A percentile compares a stretch with the other conserved stretches of the same genome.
Conservation (phyloP, 1,140 invertebrate species). For the Zophobas morio region DNA sequence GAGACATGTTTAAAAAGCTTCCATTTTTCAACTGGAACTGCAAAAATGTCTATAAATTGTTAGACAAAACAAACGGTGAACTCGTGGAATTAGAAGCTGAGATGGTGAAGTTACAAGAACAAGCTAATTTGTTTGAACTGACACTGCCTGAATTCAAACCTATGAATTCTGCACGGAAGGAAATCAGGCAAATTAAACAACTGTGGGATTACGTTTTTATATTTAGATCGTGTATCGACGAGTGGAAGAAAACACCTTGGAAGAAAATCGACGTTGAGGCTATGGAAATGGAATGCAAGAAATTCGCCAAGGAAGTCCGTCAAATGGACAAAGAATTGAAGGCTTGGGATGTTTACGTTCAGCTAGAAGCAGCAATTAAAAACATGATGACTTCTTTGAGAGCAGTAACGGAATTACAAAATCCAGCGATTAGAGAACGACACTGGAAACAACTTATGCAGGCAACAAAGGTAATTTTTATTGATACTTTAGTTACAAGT, state of each 20-base stretch:
- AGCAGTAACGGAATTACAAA: conserved; percentile 94
- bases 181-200: conserved; percentile 84
- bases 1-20: conserved; percentile 80
- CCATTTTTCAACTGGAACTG: conserved; percentile 82
- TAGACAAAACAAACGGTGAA: conserved; percentile 83
- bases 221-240: conserved; percentile 84
- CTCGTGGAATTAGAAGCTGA: conserved; percentile 80
- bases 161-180: conserved; percentile 81
- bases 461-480: conserved; percentile 82
- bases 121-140: conserved; percentile 89
- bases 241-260: conserved; percentile 95
- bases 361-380: conserved; percentile 82
- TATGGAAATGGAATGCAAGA: conserved; percentile 96
- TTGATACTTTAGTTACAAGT: conserved; percentile 10
- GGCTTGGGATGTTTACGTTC: conserved; percentile 82
- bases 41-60: conserved; percentile 79
- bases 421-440: conserved; percentile 91
- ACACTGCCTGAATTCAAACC: conserved; percentile 86
- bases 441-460: conserved; percentile 96
- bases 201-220: conserved; percentile 93
- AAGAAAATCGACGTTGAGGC: conserved; percentile 93
- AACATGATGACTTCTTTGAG: conserved; percentile 90
- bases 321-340: conserved; percentile 91
- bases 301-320: conserved; percentile 88
- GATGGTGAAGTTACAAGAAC: conserved; percentile 78